Conservation (phyloP, 2,888 invertebrate genomes). For the Dendrolimus houi region DNA sequence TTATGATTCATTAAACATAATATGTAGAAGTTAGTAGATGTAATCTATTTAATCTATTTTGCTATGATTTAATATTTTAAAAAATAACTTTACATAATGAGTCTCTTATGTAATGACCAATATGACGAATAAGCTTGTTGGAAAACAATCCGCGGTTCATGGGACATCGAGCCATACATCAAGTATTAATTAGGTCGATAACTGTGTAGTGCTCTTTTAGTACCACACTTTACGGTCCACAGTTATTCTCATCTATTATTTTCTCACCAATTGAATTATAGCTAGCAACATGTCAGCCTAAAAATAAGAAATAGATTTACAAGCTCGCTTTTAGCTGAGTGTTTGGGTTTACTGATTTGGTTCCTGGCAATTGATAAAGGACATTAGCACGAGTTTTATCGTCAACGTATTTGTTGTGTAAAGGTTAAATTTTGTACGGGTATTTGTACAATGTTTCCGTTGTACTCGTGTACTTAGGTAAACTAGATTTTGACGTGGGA, state of each 20-base stretch:
- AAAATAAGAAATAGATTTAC: conserved; percentile 8
- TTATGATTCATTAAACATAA: no score
- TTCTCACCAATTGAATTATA: conserved; percentile 22
- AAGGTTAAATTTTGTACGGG: no score
- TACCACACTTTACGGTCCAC: conserved; percentile 18
- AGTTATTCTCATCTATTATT: conserved; percentile 22
- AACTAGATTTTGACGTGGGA: no score
- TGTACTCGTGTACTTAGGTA: no score
- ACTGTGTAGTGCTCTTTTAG: conserved; percentile 10
- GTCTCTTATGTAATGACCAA: neutral
- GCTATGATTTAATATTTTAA: no score
- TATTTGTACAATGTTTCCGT: no score
- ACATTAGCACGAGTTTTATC: neutral
- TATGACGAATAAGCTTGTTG: neutral
- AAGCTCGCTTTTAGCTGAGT: conserved; percentile 1
- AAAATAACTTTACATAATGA: no score
- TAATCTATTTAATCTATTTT: no score
- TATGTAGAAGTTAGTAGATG: no score
- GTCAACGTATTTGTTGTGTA: no score
- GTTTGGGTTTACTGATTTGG: conserved; percentile 11
- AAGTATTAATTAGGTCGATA: conserved; percentile 5
- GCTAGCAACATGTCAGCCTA: conserved; percentile 16
- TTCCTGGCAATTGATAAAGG: neutral
- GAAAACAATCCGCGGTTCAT: neutral
- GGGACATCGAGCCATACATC: conserved; percentile 8